Evolutionary conservation across 1,140 invertebrate genomes (phyloP), one percentile per base, ranked within the genome.

Genomic region (Drosophila chauvacae): DNA sequence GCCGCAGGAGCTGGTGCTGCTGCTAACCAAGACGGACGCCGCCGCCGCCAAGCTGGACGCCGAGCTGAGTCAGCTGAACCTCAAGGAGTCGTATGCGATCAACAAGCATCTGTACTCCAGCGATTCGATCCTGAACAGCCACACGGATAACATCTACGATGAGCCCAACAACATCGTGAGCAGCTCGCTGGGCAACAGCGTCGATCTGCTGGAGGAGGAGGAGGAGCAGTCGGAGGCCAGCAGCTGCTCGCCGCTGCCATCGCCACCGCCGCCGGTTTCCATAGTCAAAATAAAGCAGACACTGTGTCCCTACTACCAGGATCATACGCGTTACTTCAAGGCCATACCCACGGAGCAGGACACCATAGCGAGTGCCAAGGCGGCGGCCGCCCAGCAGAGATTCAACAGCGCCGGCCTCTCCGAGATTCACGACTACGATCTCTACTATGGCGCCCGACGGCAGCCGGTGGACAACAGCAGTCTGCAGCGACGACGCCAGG

Each of bases 61-160:
- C 30, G 11, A 65, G 44, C 55, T 79, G 2, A 66, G 63, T 28
- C 63, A 77, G 35, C 30, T 74, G 45, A 74, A 64, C 4, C 71
- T 86, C 6, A 92, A 92, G 71, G 91, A 92, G 14, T 80, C 90
- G 48, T 92, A 92, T 77, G 81, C 88, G 47, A 65, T 80, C n/a
- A 92, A 92, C 50, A 92, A 92, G 71, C 91, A 92, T 33, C 51
- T 92, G 11, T 92, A 92, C 44, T 91, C 91, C 2, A 92, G 92
- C 53, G 92, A 92, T 39, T 92, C 92, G 2, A 84, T 92, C 45
- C 47, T 92, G 41, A 92, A 92, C 55, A 91, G 73, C 69, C 78
- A 92, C 26, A 92, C 80, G 68, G 92, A 92, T 47, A 92, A 92
- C 50, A 92, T 92, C 13, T 92, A 92, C 48, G 92, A 92, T 53